Evolutionary conservation across 2,888 invertebrate species (phyloP).

Genomic region (Drosophila engyochracea): DNA sequence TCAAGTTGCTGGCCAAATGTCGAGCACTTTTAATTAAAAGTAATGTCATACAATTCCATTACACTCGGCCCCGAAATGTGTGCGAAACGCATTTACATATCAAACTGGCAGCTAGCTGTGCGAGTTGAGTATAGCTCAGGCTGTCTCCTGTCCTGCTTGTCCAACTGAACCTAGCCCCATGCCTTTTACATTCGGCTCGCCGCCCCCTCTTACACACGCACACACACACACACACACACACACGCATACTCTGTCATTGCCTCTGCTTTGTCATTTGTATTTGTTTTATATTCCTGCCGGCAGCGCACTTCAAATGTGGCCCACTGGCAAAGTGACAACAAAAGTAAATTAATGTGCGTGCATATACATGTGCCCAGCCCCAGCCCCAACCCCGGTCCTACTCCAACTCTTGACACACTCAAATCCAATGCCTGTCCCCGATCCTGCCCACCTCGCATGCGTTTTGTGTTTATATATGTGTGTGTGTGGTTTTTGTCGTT

Average conservation of each 20-base stretch:
- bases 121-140: slow-evolving; percentile 28
- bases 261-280: slow-evolving; percentile 77
- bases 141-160: slow-evolving; percentile 35
- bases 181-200: background rate
- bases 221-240: slow-evolving; percentile 2
- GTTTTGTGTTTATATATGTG: slow-evolving; percentile 5
- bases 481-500: slow-evolving; percentile 73
- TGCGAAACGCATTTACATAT: slow-evolving; percentile 81
- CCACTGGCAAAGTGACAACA: slow-evolving; percentile 82
- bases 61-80: slow-evolving; percentile 77
- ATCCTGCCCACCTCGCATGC: slow-evolving; percentile 2
- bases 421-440: slow-evolving; percentile 2
- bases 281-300: slow-evolving; percentile 78
- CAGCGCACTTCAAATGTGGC: slow-evolving; percentile 79
- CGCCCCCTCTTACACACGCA: background rate
- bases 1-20: slow-evolving; percentile 78
- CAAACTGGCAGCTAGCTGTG: slow-evolving; percentile 56
- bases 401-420: slow-evolving; percentile 10
- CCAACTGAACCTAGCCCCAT: slow-evolving; percentile 11
- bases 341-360: slow-evolving; percentile 82
- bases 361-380: slow-evolving; percentile 59
- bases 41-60: slow-evolving; percentile 83
- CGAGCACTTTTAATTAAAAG: slow-evolving; percentile 84
- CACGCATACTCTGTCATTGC: slow-evolving; percentile 35
- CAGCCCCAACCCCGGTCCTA: background rate